Evolutionary conservation across 2,797 vertebrate species (phyloP).

Genomic region (Neomorphus geoffroyi): DNA sequence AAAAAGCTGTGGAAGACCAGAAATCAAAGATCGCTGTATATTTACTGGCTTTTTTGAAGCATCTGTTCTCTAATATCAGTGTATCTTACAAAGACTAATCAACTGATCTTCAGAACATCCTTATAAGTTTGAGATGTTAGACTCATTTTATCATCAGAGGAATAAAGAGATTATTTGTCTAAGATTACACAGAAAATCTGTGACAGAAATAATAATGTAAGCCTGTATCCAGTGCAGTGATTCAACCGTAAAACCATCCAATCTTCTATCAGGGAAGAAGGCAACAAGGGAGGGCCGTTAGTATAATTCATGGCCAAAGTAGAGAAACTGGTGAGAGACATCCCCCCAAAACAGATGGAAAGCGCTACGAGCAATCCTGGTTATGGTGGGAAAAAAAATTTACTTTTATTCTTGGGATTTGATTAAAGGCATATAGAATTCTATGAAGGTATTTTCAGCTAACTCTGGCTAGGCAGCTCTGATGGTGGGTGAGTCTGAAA

Average conservation of each 20-base stretch:
- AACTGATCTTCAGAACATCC: conserved; percentile 34
- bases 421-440: not conserved
- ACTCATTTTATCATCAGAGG: not conserved
- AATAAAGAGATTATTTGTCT: conserved; percentile 8
- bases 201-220: not conserved
- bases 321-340: not conserved
- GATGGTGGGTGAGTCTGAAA: not conserved
- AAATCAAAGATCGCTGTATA: conserved; percentile 36
- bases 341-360: not conserved
- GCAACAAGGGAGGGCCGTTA: not conserved
- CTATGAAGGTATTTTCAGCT: not conserved
- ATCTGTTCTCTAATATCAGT: conserved; percentile 25
- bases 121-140: not conserved
- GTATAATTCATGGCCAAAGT: not conserved
- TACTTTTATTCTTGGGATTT: not conserved
- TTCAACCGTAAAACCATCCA: not conserved
- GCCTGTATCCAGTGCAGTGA: not conserved
- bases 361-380: not conserved
- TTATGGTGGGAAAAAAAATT: not conserved
- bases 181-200: not conserved
- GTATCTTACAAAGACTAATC: conserved; percentile 33
- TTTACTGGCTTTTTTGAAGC: conserved; percentile 21
- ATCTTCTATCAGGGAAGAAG: not conserved
- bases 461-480: not conserved
- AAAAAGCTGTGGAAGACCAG: not conserved